Percentiles rank a stretch among this genome's conserved stretches.
Conservation (phyloP, 2,113 vertebrate species). For the Tenebrosternarchus preto region DNA sequence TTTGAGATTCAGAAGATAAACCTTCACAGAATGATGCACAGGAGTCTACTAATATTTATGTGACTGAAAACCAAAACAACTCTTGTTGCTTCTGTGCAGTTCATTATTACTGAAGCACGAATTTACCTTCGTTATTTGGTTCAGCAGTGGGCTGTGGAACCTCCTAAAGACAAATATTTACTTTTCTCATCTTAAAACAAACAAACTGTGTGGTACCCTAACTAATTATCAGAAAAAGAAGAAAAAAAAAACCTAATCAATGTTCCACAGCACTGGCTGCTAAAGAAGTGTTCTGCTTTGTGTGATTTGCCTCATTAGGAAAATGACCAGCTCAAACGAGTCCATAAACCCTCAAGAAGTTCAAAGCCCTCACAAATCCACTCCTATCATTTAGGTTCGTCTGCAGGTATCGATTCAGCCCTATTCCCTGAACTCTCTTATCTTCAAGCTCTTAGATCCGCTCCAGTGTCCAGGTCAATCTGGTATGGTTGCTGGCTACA, state of each 20-base stretch:
- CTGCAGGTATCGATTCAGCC: slow-evolving; percentile 29
- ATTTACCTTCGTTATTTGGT: slow-evolving; percentile 7
- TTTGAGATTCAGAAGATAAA: slow-evolving; percentile 14
- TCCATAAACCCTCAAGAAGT: slow-evolving; percentile 26
- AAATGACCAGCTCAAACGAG: slow-evolving; percentile 28
- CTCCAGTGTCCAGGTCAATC: slow-evolving; percentile 20
- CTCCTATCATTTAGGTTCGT: neutral
- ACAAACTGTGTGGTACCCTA: neutral
- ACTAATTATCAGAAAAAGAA: slow-evolving; percentile 10
- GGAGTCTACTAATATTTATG: neutral
- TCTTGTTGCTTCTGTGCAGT: neutral
- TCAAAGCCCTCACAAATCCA: slow-evolving; percentile 39
- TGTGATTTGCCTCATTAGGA: slow-evolving; percentile 40
- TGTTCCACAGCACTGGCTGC: slow-evolving; percentile 3
- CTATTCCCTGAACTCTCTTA: slow-evolving; percentile 18
- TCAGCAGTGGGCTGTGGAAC: slow-evolving; percentile 10
- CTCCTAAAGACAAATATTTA: slow-evolving; percentile 34
- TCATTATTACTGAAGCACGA: slow-evolving; percentile 17
- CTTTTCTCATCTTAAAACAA: neutral
- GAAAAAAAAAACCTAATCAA: slow-evolving; percentile 16
- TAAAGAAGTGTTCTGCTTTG: slow-evolving; percentile 18
- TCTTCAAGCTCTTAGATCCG: slow-evolving; percentile 31
- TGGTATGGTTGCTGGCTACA: neutral
- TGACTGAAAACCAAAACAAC: neutral
- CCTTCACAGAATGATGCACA: slow-evolving; percentile 29